Evolutionary conservation across 2,113 vertebrate genomes (phyloP).

Genomic region (Leptodactylus fuscus): DNA sequence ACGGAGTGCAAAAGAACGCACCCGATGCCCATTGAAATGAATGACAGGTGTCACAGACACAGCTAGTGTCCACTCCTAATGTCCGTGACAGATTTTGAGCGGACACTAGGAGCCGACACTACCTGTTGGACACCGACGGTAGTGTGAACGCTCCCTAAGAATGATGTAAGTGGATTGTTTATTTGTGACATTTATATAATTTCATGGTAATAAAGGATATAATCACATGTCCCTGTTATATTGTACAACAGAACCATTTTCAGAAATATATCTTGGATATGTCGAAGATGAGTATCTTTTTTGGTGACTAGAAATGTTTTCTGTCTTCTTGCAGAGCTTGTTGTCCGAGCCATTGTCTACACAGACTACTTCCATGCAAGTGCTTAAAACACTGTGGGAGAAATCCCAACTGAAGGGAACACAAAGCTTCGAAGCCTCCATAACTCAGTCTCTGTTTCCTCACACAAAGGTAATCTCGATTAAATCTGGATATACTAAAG

Average conservation of each 20-base stretch:
- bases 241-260: background rate
- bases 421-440: conserved; percentile 87
- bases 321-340: conserved; percentile 75
- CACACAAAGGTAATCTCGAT: conserved; percentile 82
- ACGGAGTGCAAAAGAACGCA: too few species aligned
- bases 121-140: too few species aligned
- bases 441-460: conserved; percentile 83
- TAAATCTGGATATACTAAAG: too few species aligned
- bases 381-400: conserved; percentile 86
- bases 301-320: background rate
- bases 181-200: background rate
- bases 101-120: too few species aligned
- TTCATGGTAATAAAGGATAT: too few species aligned
- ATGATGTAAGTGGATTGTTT: background rate
- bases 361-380: conserved; percentile 78
- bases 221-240: background rate
- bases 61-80: too few species aligned
- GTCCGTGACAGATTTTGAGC: too few species aligned
- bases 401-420: conserved; percentile 81
- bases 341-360: conserved; percentile 81
- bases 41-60: too few species aligned
- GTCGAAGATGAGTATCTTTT: background rate
- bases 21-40: too few species aligned
- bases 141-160: too few species aligned
- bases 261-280: background rate